phyloP scores from a whole-genome alignment of 2,113 vertebrate species.

The Hydropotes inermis region DNA sequence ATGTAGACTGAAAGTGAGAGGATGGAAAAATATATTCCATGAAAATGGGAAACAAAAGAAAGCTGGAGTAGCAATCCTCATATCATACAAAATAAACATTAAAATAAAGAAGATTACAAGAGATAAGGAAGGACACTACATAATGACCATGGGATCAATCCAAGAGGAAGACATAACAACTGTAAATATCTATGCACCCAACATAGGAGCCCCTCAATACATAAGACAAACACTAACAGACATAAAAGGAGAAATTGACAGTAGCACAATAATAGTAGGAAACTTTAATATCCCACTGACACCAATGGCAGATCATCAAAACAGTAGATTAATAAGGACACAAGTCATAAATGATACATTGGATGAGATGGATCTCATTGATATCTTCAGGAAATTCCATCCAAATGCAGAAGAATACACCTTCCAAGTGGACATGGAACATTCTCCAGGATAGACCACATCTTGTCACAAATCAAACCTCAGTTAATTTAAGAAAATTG shows the following conservation, averaged over 20 bases:
- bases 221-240: background rate
- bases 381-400: background rate
- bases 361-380: background rate
- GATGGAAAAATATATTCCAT: background rate
- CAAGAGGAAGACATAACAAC: background rate
- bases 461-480: background rate
- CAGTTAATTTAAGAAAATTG: background rate
- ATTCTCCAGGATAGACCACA: background rate
- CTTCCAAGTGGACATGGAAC: background rate
- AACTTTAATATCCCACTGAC: background rate
- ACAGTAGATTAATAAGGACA: background rate
- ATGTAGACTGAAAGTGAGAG: background rate
- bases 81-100: background rate
- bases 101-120: background rate
- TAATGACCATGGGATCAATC: background rate
- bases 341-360: background rate
- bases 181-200: background rate
- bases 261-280: background rate
- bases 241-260: background rate
- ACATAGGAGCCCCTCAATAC: background rate
- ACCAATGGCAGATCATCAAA: background rate
- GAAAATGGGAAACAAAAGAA: background rate
- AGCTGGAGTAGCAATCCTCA: background rate
- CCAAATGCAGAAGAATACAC: background rate
- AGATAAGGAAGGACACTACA: background rate